A percentile compares a stretch with the other conserved stretches of the same genome.
phyloP scores from a whole-genome alignment of 2,113 vertebrate species.

The Drymodes brunneopygia region DNA sequence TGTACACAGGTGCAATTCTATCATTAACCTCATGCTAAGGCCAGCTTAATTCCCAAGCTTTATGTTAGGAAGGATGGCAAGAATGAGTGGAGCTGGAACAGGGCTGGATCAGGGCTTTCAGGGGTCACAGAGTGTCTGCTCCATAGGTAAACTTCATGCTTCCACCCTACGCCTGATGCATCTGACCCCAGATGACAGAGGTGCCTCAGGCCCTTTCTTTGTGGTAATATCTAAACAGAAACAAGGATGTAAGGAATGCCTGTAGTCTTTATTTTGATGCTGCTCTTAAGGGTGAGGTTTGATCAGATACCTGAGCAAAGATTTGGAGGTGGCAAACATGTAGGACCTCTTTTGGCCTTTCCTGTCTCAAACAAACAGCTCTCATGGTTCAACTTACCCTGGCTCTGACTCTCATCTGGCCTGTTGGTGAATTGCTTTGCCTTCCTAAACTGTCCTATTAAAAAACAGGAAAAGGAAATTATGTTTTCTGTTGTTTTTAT shows the following conservation, averaged over 20 bases:
- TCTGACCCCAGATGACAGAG: neutral
- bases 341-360: neutral
- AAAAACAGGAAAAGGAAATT: neutral
- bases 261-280: neutral
- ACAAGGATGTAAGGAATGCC: neutral
- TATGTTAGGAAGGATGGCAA: neutral
- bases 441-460: neutral
- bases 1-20: neutral
- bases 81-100: neutral
- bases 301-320: neutral
- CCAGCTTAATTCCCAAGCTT: neutral
- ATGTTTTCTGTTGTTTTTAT: neutral
- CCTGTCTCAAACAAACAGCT: neutral
- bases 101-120: neutral
- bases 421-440: neutral
- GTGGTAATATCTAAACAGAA: neutral
- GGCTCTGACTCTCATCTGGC: neutral
- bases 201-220: neutral
- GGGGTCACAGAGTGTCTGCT: fast-evolving
- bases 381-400: neutral
- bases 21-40: neutral
- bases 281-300: neutral
- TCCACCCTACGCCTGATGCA: neutral
- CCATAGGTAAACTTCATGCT: neutral
- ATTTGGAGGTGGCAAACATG: neutral